Evolutionary conservation across 2,113 vertebrate species (phyloP).

Genomic region (Carlito syrichta): DNA sequence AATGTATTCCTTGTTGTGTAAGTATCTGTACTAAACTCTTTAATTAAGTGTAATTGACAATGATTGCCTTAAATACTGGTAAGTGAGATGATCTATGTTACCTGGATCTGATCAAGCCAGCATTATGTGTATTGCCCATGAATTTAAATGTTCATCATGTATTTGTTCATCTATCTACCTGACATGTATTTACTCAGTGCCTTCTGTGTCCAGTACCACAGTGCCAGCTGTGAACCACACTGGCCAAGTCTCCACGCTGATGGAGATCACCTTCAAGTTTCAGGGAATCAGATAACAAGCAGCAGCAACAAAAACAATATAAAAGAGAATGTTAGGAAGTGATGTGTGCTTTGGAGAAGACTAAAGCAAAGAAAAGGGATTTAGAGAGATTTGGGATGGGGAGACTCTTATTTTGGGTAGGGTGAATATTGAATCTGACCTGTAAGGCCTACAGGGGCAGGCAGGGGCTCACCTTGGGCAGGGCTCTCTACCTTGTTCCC

Average conservation of each 20-base stretch:
- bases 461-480: not conserved
- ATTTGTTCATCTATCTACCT: not conserved
- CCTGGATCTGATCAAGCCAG: not conserved
- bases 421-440: fast-evolving
- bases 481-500: not conserved
- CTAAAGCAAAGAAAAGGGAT: no score
- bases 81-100: not conserved
- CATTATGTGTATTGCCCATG: not conserved
- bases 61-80: not conserved
- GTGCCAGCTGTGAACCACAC: not conserved
- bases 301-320: not conserved
- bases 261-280: not conserved
- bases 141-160: not conserved
- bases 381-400: fast-evolving
- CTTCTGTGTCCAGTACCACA: not conserved
- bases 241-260: not conserved
- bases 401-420: not conserved
- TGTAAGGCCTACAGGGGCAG: fast-evolving
- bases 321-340: no score
- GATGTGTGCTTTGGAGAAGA: no score
- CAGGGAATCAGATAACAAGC: not conserved
- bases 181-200: not conserved
- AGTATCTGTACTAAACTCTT: not conserved
- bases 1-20: not conserved
- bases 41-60: not conserved